Percentiles rank a stretch among this genome's conserved stretches.
These are phyloP conservation scores for Chloebia gouldiae DNA, from an alignment of 2,113 vertebrate species.

Conservation along the genomic window DNA sequence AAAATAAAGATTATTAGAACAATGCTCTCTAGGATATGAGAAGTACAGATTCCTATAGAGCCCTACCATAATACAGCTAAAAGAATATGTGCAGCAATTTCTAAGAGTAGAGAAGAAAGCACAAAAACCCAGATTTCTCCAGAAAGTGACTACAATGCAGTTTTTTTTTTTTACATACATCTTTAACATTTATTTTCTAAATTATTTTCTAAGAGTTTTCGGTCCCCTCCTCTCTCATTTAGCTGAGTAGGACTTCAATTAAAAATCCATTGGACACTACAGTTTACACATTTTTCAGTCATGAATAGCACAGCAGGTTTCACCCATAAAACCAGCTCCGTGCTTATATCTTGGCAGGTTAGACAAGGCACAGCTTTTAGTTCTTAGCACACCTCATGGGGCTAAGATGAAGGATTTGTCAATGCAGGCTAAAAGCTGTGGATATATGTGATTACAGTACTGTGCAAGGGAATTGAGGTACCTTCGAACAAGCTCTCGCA, in stretches of 20 bases:
- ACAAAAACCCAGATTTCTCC: not conserved
- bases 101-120: not conserved
- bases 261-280: not conserved
- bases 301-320: constrained; percentile 31
- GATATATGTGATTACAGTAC: not conserved
- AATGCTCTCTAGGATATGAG: not conserved
- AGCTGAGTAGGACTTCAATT: not conserved
- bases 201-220: not conserved
- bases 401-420: constrained; percentile 8
- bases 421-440: not conserved
- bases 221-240: not conserved
- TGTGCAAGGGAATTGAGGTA: not conserved
- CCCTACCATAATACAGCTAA: not conserved
- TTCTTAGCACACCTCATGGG: constrained; percentile 22
- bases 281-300: constrained; percentile 1
- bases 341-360: not conserved
- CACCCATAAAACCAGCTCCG: constrained; percentile 8
- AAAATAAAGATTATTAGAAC: not conserved
- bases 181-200: not conserved
- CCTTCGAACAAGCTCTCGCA: not conserved
- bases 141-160: not conserved
- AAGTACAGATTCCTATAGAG: not conserved
- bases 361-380: constrained; percentile 45
- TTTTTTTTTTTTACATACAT: not conserved
- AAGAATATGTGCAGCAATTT: not conserved